Evolutionary conservation across 2,888 invertebrate species (phyloP), one percentile per base, ranked within the genome.

Genomic region (Smittia sp.): DNA sequence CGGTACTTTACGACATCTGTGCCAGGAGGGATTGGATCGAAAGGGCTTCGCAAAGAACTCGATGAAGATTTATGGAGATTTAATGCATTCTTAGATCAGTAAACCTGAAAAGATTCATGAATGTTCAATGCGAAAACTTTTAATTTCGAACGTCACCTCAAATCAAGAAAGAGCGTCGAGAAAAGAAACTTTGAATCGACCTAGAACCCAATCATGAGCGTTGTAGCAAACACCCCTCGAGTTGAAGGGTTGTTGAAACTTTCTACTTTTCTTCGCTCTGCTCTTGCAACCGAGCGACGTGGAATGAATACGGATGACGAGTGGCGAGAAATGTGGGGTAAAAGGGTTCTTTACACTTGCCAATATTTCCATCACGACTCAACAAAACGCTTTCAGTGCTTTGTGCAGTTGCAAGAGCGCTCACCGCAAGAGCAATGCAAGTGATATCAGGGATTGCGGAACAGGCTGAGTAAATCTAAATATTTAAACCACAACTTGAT

Each of bases 161-260:
- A 32, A 32, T 32, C 32, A 32, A 32, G 32, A 32, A 32, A 46
- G 15, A 6, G 46, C 46, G 6, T 6, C 11, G 46, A 46, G 15
- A 46, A 46, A 46, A n/a, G 15, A 46, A 46, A 15, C 15, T 46
- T 46, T 46, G 11, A 46, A n/a, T 2, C 46, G 46, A 46, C 46
- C 46, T 46, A 46, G 46, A 46, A 46, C 46, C 46, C 15, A n/a
- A 11, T 46, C n/a, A 32, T 9, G 4, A 46, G 46, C 46, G n/a
- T 46, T 15, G 11, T 15, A n/a, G 38, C 38, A 38, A 2, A 15
- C n/a, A 1, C 3, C 46, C n/a, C 46, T 46, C 15, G 15, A 65
- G 25, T 65, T 27, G 27, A 65, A 25, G 41, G 68, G 68, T 68
- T 41, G 68, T 68, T 68, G 46, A 66, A 66, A 41, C 68, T 68